phyloP scores from a whole-genome alignment of 2,113 vertebrate species.

The Arvicanthis niloticus region DNA sequence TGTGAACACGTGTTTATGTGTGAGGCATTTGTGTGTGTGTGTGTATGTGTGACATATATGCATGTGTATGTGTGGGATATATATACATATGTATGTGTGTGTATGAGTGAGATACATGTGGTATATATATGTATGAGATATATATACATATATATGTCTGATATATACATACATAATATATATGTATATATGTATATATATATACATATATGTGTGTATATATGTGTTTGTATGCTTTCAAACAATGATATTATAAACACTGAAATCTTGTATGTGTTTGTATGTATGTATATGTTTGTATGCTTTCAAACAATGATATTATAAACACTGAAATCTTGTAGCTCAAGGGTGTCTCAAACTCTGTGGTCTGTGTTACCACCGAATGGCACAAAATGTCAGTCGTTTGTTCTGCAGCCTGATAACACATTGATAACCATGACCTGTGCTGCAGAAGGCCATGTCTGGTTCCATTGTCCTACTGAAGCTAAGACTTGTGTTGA shows the following conservation, averaged over 20 bases:
- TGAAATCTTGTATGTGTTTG: neutral
- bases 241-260: neutral
- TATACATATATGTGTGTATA: neutral
- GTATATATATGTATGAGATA: no score
- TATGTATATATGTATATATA: neutral
- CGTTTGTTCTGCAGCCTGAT: neutral
- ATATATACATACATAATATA: neutral
- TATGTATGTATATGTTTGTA: neutral
- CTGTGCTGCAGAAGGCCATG: neutral
- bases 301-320: neutral
- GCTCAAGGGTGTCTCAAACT: neutral
- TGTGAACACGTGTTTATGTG: neutral
- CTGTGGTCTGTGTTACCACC: neutral
- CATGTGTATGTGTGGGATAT: neutral
- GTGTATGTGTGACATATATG: neutral
- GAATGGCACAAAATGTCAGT: neutral
- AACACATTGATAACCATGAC: neutral
- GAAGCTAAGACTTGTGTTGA: neutral
- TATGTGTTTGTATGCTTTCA: neutral
- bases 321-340: neutral
- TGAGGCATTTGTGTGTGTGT: neutral
- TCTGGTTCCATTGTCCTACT: no score
- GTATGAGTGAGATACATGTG: neutral
- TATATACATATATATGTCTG: no score
- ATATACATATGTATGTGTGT: neutral